Conservation (phyloP, 2,113 vertebrate species). For the Zonotrichia leucophrys region DNA sequence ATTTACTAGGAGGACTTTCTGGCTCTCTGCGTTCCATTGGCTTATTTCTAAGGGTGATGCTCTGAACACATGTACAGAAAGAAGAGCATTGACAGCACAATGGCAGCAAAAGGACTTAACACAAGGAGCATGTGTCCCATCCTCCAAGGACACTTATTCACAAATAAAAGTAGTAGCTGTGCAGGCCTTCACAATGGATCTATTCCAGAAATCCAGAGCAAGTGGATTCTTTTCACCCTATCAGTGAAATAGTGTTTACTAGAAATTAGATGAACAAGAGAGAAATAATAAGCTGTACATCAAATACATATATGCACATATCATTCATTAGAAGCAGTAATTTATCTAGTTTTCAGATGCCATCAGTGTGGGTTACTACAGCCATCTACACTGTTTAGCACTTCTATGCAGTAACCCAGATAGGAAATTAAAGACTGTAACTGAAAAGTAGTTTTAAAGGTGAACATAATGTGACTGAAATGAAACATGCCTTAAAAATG, state of each 20-base stretch:
- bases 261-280: neutral
- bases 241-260: neutral
- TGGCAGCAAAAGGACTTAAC: neutral
- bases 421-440: constrained; percentile 46
- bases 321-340: neutral
- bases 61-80: neutral
- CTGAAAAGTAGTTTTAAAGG: constrained; percentile 6
- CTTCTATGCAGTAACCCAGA: neutral
- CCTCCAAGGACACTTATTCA: neutral
- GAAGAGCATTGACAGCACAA: neutral
- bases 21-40: neutral
- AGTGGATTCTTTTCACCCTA: neutral
- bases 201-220: neutral
- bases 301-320: neutral
- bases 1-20: neutral
- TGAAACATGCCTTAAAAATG: neutral
- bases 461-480: neutral
- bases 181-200: neutral
- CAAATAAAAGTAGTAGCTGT: neutral
- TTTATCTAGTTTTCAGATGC: neutral
- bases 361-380: neutral
- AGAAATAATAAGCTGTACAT: neutral
- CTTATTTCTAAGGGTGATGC: neutral
- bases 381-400: neutral
- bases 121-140: neutral